Evolutionary conservation across 2,113 vertebrate genomes (phyloP).

Genomic region (Poicephalus gulielmi): DNA sequence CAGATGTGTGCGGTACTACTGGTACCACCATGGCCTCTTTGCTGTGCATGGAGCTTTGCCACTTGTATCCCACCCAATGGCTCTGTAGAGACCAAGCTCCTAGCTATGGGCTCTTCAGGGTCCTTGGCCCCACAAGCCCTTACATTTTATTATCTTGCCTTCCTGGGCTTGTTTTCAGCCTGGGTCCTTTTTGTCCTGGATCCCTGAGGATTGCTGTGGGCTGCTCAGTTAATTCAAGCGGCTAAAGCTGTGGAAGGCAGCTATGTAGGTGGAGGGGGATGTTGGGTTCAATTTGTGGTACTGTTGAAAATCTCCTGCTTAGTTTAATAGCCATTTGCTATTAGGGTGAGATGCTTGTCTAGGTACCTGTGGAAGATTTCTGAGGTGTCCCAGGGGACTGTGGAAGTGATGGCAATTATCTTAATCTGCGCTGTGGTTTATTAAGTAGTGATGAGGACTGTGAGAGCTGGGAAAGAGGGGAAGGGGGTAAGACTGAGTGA

Average conservation of each 20-base stretch:
- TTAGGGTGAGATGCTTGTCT: slow-evolving; percentile 63
- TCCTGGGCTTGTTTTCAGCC: slow-evolving; percentile 54
- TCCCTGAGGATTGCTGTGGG: slow-evolving; percentile 48
- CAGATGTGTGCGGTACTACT: accelerated
- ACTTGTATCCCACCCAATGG: neutral
- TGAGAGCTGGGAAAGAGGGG: neutral
- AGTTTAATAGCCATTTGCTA: slow-evolving; percentile 64
- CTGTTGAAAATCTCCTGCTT: slow-evolving; percentile 62
- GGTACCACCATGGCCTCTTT: neutral
- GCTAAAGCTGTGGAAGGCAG: slow-evolving; percentile 56
- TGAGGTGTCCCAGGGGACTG: slow-evolving; percentile 40
- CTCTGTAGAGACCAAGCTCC: neutral
- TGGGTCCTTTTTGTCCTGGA: slow-evolving; percentile 9
- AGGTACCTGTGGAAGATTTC: slow-evolving; percentile 49
- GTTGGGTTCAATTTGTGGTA: slow-evolving; percentile 62
- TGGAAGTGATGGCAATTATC: slow-evolving; percentile 66
- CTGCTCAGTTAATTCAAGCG: slow-evolving; percentile 67
- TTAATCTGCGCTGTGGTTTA: slow-evolving; percentile 52
- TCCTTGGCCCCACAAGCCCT: neutral
- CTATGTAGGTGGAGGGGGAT: slow-evolving; percentile 20
- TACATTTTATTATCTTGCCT: slow-evolving; percentile 49
- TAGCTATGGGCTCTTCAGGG: neutral
- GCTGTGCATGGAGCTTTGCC: neutral
- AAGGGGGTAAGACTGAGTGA: neutral
- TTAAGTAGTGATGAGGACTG: slow-evolving; percentile 26